Base-by-base conservation (phyloP, 2,797 vertebrate genomes). In the Prunella strophiata region DNA sequence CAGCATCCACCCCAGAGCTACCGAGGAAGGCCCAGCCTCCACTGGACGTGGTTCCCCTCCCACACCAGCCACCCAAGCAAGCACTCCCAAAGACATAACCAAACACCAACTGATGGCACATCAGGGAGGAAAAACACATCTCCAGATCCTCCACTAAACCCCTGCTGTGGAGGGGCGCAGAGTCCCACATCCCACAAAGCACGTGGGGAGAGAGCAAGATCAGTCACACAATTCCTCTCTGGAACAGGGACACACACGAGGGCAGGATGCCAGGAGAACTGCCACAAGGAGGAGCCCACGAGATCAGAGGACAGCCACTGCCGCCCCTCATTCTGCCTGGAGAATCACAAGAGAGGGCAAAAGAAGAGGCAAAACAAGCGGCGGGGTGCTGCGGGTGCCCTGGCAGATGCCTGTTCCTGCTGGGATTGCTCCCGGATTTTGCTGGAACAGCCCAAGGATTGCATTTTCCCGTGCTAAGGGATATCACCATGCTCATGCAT, bases 161-260 rank as follows among this genome's bases (percentile, higher is more conserved):
- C 14, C 29, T 26, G 7, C 1, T 1, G 0, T 2, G n/a, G 32
- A 84, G 55, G 8, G 59, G 55, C n/a, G 40, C 63, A 85, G 17
- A 18, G 58, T 20, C 55, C 51, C 78, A 55, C 29, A 11, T 12
- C 26, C 47, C 40, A 67, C 59, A 34, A 3, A 78, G 40, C 3
- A 43, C 42, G 16, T 22, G 45, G 66, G 42, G 87, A 30, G 68
- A 77, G 50, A 63, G 55, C 36, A 48, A 40, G 40, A 50, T 34
- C 29, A 52, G 10, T 12, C 32, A 29, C 10, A 0, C 1, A 0
- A 5, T 54, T 38, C 45, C 23, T 32, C 8, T 30, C 11, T 32
- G 67, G 34, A 75, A 42, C 36, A 27, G 1, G 5, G 26, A 21
- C 5, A 7, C 26, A 40, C 9, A 34, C 1, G 30, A 79, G n/a